Conservation (phyloP, 2,888 invertebrate species). For the Lepidocyrtinus sp. region DNA sequence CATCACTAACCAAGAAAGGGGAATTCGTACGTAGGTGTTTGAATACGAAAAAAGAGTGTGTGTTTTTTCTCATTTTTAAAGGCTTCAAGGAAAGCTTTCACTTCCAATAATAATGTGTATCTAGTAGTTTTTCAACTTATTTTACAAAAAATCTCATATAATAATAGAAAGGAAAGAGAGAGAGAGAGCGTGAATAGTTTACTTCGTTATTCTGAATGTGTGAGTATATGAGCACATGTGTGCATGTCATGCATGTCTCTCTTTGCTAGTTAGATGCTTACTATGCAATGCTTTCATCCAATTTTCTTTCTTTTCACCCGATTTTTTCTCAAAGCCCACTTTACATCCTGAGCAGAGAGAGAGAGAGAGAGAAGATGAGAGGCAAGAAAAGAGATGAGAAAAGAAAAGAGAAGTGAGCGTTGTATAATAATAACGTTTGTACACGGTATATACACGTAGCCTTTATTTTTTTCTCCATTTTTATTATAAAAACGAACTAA, state of each 20-base stretch:
- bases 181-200: conserved; percentile 4
- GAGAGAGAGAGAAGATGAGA: conserved; percentile 37
- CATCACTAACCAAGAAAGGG: conserved; percentile 15
- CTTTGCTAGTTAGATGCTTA: conserved; percentile 65
- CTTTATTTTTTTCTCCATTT: no score
- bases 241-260: conserved; percentile 57
- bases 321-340: conserved; percentile 68
- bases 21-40: conserved; percentile 16
- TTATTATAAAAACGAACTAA: no score
- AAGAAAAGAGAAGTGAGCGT: conserved; percentile 33
- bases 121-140: conserved; percentile 45
- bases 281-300: conserved; percentile 70
- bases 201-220: conserved; percentile 29
- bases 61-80: conserved; percentile 31
- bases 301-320: conserved; percentile 70
- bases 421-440: conserved; percentile 33
- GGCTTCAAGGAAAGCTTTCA: conserved; percentile 55
- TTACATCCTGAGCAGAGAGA: conserved; percentile 61
- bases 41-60: conserved; percentile 28
- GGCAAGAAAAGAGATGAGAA: conserved; percentile 36
- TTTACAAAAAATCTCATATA: conserved; percentile 54
- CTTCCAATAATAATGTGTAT: conserved; percentile 57
- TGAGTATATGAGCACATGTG: conserved; percentile 47
- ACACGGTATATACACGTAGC: background rate
- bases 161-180: conserved; percentile 34